These are phyloP conservation scores for Pocillopora meandrina DNA, from an alignment of 92 coral and sea anemone genomes.

Conservation along the genomic window DNA sequence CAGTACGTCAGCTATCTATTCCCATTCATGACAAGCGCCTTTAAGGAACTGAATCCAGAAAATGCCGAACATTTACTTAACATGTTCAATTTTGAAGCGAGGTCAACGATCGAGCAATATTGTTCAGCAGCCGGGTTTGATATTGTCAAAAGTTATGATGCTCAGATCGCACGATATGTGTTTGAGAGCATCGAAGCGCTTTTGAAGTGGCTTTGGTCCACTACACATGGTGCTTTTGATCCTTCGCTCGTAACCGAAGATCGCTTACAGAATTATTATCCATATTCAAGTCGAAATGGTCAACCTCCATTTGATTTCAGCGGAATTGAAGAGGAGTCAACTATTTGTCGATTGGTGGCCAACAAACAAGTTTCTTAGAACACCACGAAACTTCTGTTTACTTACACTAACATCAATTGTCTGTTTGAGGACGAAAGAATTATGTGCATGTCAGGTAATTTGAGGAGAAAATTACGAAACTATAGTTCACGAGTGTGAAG, in stretches of 20 bases:
- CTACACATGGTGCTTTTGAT: neutral
- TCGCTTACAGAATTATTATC: neutral
- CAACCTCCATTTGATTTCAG: neutral
- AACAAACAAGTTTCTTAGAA: neutral
- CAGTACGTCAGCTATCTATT: slow-evolving; percentile 4
- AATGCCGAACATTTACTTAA: neutral
- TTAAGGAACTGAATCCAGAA: slow-evolving; percentile 13
- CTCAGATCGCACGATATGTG: neutral
- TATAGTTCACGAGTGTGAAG: too few species aligned
- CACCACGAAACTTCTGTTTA: too few species aligned
- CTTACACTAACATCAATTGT: too few species aligned
- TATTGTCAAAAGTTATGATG: neutral
- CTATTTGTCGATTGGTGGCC: neutral
- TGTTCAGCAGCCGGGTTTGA: slow-evolving; percentile 1
- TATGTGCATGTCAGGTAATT: too few species aligned
- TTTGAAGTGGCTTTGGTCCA: slow-evolving; percentile 3
- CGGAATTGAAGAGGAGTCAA: neutral
- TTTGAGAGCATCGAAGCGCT: neutral
- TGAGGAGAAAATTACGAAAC: too few species aligned
- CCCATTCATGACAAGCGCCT: slow-evolving; percentile 1
- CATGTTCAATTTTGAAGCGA: neutral
- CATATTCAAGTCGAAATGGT: neutral
- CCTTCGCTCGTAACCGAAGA: neutral
- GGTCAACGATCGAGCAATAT: slow-evolving; percentile 4
- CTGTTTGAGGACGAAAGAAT: too few species aligned